These are phyloP conservation scores for Antennarius maculatus DNA, from an alignment of 2,797 vertebrate genomes.

Conservation along the genomic window DNA sequence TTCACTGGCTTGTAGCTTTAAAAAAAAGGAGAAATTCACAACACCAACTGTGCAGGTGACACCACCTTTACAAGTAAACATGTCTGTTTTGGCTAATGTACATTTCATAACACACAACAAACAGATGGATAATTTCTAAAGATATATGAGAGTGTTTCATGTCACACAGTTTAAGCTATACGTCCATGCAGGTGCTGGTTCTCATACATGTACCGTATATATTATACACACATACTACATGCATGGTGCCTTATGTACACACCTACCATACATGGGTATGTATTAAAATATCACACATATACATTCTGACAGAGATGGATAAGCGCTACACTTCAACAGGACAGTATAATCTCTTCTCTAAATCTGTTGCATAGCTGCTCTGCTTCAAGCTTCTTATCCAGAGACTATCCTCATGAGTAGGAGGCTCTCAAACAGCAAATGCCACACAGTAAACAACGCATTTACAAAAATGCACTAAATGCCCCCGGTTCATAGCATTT, in stretches of 20 bases:
- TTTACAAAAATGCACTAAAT: constrained; percentile 42
- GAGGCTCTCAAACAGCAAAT: constrained; percentile 61
- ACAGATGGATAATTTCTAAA: constrained; percentile 7
- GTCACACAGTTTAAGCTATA: background rate
- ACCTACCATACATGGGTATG: constrained; percentile 11
- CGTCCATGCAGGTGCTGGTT: background rate
- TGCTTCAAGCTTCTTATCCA: constrained; percentile 49
- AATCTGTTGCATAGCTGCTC: constrained; percentile 49
- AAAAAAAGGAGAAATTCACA: background rate
- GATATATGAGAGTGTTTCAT: background rate
- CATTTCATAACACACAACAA: background rate
- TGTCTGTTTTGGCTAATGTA: constrained; percentile 3
- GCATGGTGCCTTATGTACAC: constrained; percentile 2
- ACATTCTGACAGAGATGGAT: constrained; percentile 29
- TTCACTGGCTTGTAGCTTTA: constrained; percentile 36
- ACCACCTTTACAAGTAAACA: constrained; percentile 8
- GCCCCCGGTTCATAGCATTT: constrained; percentile 34
- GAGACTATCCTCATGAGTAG: constrained; percentile 51
- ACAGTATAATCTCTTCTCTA: constrained; percentile 57
- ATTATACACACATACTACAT: no score
- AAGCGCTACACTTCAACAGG: constrained; percentile 48
- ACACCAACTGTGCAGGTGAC: constrained; percentile 5
- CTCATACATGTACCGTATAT: background rate
- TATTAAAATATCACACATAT: constrained; percentile 26
- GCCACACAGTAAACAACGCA: constrained; percentile 53